Evolutionary conservation across 1,140 invertebrate species (phyloP), one percentile per base, ranked within the genome.

Genomic region (Conopomorpha cramerella): DNA sequence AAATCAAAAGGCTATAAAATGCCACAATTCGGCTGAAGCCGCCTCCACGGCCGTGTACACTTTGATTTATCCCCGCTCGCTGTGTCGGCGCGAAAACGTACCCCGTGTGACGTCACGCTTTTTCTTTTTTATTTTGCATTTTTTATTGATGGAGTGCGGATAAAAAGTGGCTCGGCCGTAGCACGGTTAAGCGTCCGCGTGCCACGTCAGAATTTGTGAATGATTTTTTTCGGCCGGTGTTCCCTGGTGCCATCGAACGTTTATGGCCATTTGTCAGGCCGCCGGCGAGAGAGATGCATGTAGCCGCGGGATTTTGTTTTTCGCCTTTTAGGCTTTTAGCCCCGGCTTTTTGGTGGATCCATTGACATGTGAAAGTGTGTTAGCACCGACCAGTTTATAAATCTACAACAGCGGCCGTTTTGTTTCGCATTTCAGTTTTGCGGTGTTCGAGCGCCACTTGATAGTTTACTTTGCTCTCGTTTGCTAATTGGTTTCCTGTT

Each of bases 361-460:
- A 72, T 68, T 67, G 67, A 72, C 67, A 72, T 63, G 65, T 57
- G 61, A 64, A 71, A 74, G 63, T 70, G 61, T 71, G 70, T 74
- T 74, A 71, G 63, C 57, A 58, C 55, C 58, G 49, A 51, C 47
- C 36, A 51, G 64, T 73, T 62, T 65, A 70, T 71, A 68, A 65
- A 74, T 68, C 66, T 59, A 49, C 44, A 35, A n/a, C 42, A 41
- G 45, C 32, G 30, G 30, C 6, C 30, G 8, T 15, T 32, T 14
- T 23, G 4, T 23, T 31, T 30, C 34, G 35, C 40, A 41, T 52
- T 60, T 49, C 50, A 55, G 49, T 41, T 41, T 15, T 8, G 19
- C 50, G 59, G 61, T 66, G n/a, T n/a, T n/a, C n/a, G n/a, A n/a
- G n/a, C n/a, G n/a, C n/a, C n/a, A n/a, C n/a, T n/a, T n/a, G n/a